phyloP scores from a whole-genome alignment of 2,888 invertebrate species.

The Phalera bucephala region DNA sequence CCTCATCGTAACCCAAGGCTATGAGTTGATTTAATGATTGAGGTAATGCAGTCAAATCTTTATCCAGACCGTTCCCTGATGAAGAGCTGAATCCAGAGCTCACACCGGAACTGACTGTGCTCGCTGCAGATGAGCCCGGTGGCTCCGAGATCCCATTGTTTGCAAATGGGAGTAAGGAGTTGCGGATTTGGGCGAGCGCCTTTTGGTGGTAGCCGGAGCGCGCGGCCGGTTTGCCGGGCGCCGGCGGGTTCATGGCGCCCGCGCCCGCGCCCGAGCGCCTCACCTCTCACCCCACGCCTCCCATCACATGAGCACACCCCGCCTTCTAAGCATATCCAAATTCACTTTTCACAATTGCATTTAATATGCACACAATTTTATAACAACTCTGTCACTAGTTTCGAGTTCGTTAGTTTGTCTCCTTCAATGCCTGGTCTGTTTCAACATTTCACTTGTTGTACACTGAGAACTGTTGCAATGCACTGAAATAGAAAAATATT shows the following conservation, averaged over 20 bases:
- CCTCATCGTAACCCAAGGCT: slow-evolving; percentile 90
- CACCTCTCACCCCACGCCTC: slow-evolving; percentile 80
- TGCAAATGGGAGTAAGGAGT: slow-evolving; percentile 91
- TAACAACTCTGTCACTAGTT: slow-evolving; percentile 18
- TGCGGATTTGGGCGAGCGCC: slow-evolving; percentile 93
- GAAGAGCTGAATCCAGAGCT: slow-evolving; percentile 85
- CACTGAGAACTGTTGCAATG: slow-evolving; percentile 9
- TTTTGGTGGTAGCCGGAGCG: slow-evolving; percentile 93
- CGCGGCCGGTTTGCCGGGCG: slow-evolving; percentile 85
- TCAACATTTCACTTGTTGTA: slow-evolving; percentile 19
- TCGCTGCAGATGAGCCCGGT: slow-evolving; percentile 88
- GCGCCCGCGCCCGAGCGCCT: slow-evolving; percentile 81
- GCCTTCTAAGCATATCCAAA: slow-evolving; percentile 52
- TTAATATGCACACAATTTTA: slow-evolving; percentile 41
- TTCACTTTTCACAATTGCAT: slow-evolving; percentile 47
- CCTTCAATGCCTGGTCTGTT: slow-evolving; percentile 23
- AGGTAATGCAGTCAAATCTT: slow-evolving; percentile 85
- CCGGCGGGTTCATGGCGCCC: slow-evolving; percentile 86
- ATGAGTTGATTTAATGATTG: slow-evolving; percentile 86
- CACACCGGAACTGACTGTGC: slow-evolving; percentile 85
- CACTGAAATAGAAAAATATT: slow-evolving; percentile 22
- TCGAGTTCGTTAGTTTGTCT: slow-evolving; percentile 20
- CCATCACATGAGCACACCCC: slow-evolving; percentile 70
- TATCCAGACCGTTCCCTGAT: slow-evolving; percentile 83
- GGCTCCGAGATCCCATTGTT: slow-evolving; percentile 85